Base-by-base conservation (phyloP, 2,113 vertebrate genomes). In the Tylochromis polylepis region DNA sequence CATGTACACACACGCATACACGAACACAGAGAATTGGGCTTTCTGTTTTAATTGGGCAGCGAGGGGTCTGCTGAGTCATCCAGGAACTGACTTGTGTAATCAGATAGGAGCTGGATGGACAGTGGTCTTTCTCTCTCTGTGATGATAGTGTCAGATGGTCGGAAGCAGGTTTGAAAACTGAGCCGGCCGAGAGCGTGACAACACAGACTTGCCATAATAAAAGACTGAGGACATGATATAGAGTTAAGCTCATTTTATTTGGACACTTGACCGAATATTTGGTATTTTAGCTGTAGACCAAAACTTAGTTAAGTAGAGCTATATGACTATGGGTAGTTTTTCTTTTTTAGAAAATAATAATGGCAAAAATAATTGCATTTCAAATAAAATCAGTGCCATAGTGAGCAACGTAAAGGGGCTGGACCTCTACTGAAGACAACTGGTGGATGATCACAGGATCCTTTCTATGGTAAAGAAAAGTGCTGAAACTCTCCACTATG, bases 11-110 rank as follows among this genome's bases (percentile, higher is more conserved):
- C 77, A 83, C 43, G 46, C 56, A 85, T 43, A 59, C 59, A 12
- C 29, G n/a, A 15, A 60, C 24, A 57, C 29, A 3, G 18, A 87
- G 12, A 78, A 81, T 77, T 84, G 78, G 27, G n/a, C 85, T 38
- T 65, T 87, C 55, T 89, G 58, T 83, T 87, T 88, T 79, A 86
- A 87, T 82, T 85, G 65, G 14, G 62, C 57, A 55, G 87, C 77
- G 41, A n/a, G 51, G 72, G 60, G 88, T 79, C 31, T 90, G 90
- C 91, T 90, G 89, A 94, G 84, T 94, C 91, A 94, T 87, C 84
- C 80, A 89, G 67, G 89, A 87, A 88, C 85, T 82, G 88, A 90
- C 49, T 1, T 12, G 75, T 72, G 81, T 85, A 78, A 89, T 91
- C 53, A 56, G 89, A 93, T 38, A 82, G 46, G 78, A 60, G 62